Evolutionary conservation across 2,888 invertebrate species (phyloP), one percentile per base, ranked within the genome.

Genomic region (Caenorhabditis sulstoni): DNA sequence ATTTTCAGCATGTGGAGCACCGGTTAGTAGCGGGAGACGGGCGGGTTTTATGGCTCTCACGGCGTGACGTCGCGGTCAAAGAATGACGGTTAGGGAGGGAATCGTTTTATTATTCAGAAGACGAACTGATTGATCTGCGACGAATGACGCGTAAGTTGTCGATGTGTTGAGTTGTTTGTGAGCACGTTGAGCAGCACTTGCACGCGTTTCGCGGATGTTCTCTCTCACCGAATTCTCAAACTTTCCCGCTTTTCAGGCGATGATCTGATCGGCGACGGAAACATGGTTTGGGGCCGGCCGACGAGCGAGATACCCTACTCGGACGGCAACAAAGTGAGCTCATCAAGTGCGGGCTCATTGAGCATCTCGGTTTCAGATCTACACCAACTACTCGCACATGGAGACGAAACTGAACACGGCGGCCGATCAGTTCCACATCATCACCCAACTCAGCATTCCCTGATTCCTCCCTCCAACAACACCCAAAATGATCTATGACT

Each of bases 1-100:
- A 66, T 81, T 58, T 83, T 81, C 79, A 81, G 81, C 61, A 76
- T 79, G 65, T 83, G 81, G 81, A 83, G 82, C 41, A 59, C 52
- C 66, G 74, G 82, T 81, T 23, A 66, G 71, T 61, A 20, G 29
- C 7, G 29, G 7, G 3, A 29, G 20, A 41, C 50, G 22, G 11
- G 22, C 50, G 14, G 11, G 2, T 37, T 58, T 59, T 61, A 61
- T 61, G 41, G 29, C 59, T 68, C 45, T 67, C 12, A 45, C 2
- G 44, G 22, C 45, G 14, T 55, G 52, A 65, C 66, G 47, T 66
- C 47, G 16, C n/a, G 62, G 53, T 62, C 62, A 62, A 59, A 71
- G 68, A 61, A 11, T 37, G 16, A 35, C 44, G 50, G 49, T 49
- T 18, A 53, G 49, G 29, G n/a, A 22, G 39, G 41, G 29, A n/a